Base-by-base conservation (phyloP, 1,140 invertebrate species). In the Calliphora vicina region DNA sequence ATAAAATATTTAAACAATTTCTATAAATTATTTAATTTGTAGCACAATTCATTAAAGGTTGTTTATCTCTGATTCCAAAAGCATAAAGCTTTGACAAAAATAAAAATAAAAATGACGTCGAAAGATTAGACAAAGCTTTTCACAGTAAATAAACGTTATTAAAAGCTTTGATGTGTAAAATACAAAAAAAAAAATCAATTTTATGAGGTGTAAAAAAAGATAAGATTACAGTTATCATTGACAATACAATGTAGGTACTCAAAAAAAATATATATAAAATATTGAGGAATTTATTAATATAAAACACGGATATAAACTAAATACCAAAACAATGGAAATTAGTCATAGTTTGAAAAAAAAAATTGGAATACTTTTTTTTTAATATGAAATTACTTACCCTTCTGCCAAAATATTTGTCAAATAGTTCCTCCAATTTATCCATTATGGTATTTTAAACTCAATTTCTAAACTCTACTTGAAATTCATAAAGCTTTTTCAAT, bases 351-450 rank as follows among this genome's bases (percentile, higher is more conserved):
- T 23, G 9, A 23, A 78, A 20, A 25, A 43, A 1, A 23, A 45
- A 78, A 45, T 42, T 78, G 12, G 25, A 45, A 45, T 43, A n/a
- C 17, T 42, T 74, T 74, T 74, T 15, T 73, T 76, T 35, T 42
- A 0, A 76, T 17, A 76, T 1, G 4, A 2, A 76, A 35, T 76
- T 76, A 84, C 83, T 84, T 80, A 84, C 83, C 81, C 72, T 84
- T 74, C 83, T 57, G 9, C 81, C 81, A 5, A 78, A 71, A 26
- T 76, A 35, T 42, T 20, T 81, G 26, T 82, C 71, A 17, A 84
- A 15, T 27, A 57, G 61, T n/a, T 76, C 50, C 9, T 82, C 83
- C 80, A 84, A 82, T 76, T 67, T 78, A n/a, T 61, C 35, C 29
- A 78, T 76, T 76, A 35, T 35, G 35, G 5, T 12, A 42, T 29